phyloP scores from a whole-genome alignment of 1,140 invertebrate genomes.

The Drosophila novamexicana region DNA sequence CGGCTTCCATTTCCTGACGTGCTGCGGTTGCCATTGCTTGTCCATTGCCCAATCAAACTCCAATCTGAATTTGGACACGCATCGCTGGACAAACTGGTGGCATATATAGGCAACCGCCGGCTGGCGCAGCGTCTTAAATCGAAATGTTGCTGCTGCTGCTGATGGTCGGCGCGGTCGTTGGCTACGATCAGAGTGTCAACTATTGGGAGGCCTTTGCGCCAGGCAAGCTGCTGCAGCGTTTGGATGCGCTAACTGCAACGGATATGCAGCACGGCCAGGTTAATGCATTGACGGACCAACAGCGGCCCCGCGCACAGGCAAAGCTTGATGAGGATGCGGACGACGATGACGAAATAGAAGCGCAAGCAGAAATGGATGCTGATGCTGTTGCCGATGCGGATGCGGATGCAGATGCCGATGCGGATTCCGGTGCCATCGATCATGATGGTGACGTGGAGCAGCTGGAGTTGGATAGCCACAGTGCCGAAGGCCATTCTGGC shows the following conservation, averaged over 20 bases:
- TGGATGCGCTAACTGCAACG: slow-evolving; percentile 46
- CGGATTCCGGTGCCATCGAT: slow-evolving; percentile 8
- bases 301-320: slow-evolving; percentile 34
- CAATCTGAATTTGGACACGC: slow-evolving; percentile 45
- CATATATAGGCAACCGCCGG: slow-evolving; percentile 23
- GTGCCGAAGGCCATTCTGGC: slow-evolving; percentile 51
- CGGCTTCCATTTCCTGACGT: slow-evolving; percentile 52
- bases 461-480: slow-evolving; percentile 28
- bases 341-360: slow-evolving; percentile 14
- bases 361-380: neutral
- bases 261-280: slow-evolving; percentile 21
- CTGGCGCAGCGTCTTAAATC: slow-evolving; percentile 10
- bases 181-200: slow-evolving; percentile 61
- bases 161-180: slow-evolving; percentile 32
- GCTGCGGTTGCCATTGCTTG: slow-evolving; percentile 51
- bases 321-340: slow-evolving; percentile 32
- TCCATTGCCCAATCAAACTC: slow-evolving; percentile 33
- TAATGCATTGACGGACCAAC: neutral
- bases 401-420: neutral
- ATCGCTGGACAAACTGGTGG: slow-evolving; percentile 10
- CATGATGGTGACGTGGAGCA: slow-evolving; percentile 16
- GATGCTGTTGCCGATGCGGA: slow-evolving; percentile 26
- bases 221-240: slow-evolving; percentile 60
- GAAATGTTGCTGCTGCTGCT: slow-evolving; percentile 45
- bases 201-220: slow-evolving; percentile 73